Conservation (phyloP, 2,888 invertebrate species). For the Apotomis turbidana region DNA sequence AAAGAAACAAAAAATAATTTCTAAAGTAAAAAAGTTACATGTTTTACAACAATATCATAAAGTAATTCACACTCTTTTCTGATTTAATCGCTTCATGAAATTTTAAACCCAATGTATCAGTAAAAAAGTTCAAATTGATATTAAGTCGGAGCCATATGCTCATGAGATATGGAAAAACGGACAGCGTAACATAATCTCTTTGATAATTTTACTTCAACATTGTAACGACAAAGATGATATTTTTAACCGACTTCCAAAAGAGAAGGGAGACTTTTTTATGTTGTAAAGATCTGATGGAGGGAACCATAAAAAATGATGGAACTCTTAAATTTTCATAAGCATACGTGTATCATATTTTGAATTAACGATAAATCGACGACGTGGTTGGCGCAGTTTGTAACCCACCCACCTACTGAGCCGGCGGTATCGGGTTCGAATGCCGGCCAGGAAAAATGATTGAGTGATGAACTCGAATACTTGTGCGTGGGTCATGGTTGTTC, state of each 20-base stretch:
- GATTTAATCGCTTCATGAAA: background rate
- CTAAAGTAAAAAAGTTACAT: background rate
- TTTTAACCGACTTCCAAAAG: background rate
- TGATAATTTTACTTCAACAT: conserved; percentile 10
- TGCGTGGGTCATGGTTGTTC: no score
- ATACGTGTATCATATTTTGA: no score
- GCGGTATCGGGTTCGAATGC: no score
- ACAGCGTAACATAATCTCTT: conserved; percentile 23
- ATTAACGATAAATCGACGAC: no score
- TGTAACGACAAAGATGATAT: conserved; percentile 3
- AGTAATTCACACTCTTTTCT: conserved; percentile 16
- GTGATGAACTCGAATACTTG: no score
- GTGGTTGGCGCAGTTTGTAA: no score
- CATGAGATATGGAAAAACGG: conserved; percentile 6
- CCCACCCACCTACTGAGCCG: no score
- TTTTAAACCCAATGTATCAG: background rate
- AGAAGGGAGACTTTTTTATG: no score
- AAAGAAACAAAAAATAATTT: background rate
- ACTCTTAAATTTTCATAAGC: no score
- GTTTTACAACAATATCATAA: conserved; percentile 15
- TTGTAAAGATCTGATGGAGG: no score
- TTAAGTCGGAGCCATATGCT: background rate
- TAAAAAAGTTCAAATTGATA: background rate
- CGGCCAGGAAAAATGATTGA: no score
- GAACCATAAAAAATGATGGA: no score